These are phyloP conservation scores for Cryptus viduatorius DNA, from an alignment of 2,888 invertebrate species.

Conservation along the genomic window DNA sequence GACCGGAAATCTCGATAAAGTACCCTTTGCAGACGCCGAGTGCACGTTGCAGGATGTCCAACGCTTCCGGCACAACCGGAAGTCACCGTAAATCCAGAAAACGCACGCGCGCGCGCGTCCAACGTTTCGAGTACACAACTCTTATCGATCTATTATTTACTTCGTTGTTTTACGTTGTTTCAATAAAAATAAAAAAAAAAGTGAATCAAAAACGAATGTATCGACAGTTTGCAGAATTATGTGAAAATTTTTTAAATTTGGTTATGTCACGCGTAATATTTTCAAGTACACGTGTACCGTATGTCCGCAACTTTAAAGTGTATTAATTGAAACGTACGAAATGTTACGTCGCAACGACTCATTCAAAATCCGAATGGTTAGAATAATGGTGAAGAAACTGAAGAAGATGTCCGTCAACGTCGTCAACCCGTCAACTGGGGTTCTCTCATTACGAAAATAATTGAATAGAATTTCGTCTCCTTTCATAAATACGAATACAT, in stretches of 20 bases:
- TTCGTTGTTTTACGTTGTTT: too few species aligned
- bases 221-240: not conserved
- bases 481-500: not conserved
- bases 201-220: not conserved
- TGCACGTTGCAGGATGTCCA: conserved; percentile 28
- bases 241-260: not conserved
- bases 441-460: conserved; percentile 13
- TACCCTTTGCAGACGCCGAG: conserved; percentile 26
- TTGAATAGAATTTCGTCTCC: not conserved
- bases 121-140: not conserved
- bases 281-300: not conserved
- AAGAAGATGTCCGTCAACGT: not conserved
- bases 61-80: conserved; percentile 36
- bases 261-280: not conserved
- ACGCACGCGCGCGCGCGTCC: not conserved
- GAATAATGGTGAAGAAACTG: not conserved
- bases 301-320: not conserved
- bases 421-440: not conserved
- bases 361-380: not conserved
- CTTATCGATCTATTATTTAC: not conserved
- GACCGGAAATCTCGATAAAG: conserved; percentile 32
- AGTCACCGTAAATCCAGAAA: not conserved
- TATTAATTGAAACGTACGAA: not conserved
- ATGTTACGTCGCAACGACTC: not conserved
- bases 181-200: not conserved